Base-by-base conservation (phyloP, 2,113 vertebrate genomes). In the Protomyctophum bolini region DNA sequence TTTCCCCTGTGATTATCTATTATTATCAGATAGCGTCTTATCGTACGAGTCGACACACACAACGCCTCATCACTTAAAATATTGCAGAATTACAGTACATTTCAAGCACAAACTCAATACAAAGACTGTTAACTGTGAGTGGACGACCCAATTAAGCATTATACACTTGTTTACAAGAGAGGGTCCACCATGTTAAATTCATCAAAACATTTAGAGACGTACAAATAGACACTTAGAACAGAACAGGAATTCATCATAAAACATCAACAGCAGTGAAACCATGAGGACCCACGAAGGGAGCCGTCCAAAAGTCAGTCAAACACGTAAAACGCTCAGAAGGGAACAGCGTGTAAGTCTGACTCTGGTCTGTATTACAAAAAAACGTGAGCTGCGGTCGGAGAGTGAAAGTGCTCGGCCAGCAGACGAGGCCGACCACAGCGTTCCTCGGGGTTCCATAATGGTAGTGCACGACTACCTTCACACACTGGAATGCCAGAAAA, bases 361-460 rank as follows among this genome's bases (percentile, higher is more conserved):
- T n/a, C 54, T n/a, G 55, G 55, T 6, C 8, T 12, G 15, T 11
- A 12, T 8, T 70, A 72, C n/a, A 72, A 80, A 85, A 72, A 80
- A 85, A 77, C 51, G 79, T 71, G 84, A 87, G 69, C 12, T 84
- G 81, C 0, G n/a, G n/a, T n/a, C n/a, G 72, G 76, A 80, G 58
- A 6, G 68, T 73, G 84, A 72, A 45, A 60, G 54, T n/a, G 73
- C 68, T 60, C 69, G 0, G 50, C 69, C 75, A 75, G 84, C 84
- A 75, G 66, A 77, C 59, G n/a, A 71, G 82, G 47, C 80, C 59
- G 28, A 86, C 87, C 89, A 14, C 87, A 86, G 75, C 77, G 73
- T 87, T 87, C 78, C 73, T 79, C 72, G 63, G 79, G 79, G 70
- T 85, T 86, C 81, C 78, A 63, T 86, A 91, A 86, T 87, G 65